Evolutionary conservation across 2,113 vertebrate genomes (phyloP), one percentile per base, ranked within the genome.

Genomic region (Chaetops frenatus): DNA sequence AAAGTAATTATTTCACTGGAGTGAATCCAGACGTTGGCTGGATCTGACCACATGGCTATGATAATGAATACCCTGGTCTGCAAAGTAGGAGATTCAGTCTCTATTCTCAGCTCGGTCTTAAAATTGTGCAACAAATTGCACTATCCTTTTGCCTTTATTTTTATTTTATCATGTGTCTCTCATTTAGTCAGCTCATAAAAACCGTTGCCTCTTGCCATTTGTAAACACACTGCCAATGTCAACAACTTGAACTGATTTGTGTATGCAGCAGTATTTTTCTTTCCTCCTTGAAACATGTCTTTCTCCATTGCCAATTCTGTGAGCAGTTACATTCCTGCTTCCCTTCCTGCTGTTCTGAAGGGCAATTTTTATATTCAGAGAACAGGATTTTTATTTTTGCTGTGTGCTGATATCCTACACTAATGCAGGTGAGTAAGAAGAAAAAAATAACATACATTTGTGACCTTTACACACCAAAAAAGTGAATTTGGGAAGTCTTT

Each of bases 141-240:
- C 79, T 86, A 82, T 86, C 29, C 70, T 71, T 62, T 77, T 86
- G 74, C 67, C 45, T 88, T 86, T 90, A 91, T 93, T 93, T 95
- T 93, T 88, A 81, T 80, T 85, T 57, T 85, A 70, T 88, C 74
- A 95, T 97, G 88, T 97, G 92, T 81, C 35, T 91, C 74, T 90
- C 60, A 86, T 92, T 95, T 94, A 92, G 79, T 70, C 70, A 86
- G 74, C 82, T 95, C 67, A 90, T 72, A 90, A 92, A 92, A 94
- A 50, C 36, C 4, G 17, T 8, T 73, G 78, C 87, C 54, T 93
- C 74, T 90, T 90, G 92, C 87, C 71, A 86, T 86, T 80, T 90
- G 35, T 71, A 66, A 88, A 73, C 42, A 58, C 47, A 70, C 19
- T n/a, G 87, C 84, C 94, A 96, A 80, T 20, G 20, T 86, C 81